Conservation (phyloP, 92 coral and sea anemone species). For the Umimayanthus kanabou region DNA sequence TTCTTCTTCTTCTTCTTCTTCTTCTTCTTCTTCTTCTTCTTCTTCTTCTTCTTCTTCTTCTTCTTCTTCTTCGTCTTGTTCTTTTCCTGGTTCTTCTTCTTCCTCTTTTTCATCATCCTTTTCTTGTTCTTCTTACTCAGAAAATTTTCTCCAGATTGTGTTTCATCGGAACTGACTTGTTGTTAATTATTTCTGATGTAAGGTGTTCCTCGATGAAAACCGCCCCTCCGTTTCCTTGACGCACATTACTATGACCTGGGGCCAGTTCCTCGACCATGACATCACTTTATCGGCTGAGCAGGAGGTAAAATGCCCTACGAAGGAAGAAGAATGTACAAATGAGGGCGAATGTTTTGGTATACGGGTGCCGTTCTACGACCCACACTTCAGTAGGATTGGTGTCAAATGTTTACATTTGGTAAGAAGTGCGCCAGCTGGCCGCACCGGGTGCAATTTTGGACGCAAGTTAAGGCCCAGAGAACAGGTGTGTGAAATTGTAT, state of each 20-base stretch:
- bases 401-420: constrained; percentile 14
- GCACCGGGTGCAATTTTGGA: neutral
- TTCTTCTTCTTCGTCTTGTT: too few species aligned
- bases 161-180: neutral
- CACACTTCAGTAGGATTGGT: neutral
- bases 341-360: constrained; percentile 47
- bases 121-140: too few species aligned
- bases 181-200: neutral
- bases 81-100: too few species aligned
- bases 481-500: neutral
- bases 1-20: too few species aligned
- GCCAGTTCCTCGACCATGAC: constrained; percentile 72
- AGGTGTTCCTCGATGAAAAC: constrained; percentile 10
- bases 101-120: too few species aligned
- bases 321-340: neutral
- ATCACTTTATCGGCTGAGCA: constrained; percentile 44
- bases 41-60: too few species aligned
- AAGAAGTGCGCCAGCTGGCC: constrained; percentile 40
- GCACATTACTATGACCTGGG: constrained; percentile 68
- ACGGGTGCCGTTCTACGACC: constrained; percentile 32
- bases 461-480: constrained; percentile 20
- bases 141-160: too few species aligned
- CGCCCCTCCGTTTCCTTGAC: constrained; percentile 10
- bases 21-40: too few species aligned
- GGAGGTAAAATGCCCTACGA: neutral